Evolutionary conservation across 2,113 vertebrate species (phyloP), one percentile per base, ranked within the genome.

Genomic region (Alethe diademata): DNA sequence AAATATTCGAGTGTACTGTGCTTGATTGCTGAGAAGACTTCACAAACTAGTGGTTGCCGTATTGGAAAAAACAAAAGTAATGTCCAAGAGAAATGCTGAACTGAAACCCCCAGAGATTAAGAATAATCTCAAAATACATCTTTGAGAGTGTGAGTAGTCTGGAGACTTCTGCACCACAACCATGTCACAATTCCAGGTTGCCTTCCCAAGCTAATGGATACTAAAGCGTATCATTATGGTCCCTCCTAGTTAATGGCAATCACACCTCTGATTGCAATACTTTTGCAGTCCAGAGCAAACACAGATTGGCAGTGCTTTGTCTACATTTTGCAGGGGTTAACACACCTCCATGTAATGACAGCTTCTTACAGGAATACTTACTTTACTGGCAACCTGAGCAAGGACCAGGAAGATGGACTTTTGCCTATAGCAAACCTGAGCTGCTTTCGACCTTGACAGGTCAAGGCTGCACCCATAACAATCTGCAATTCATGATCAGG

Each of bases 41-140:
- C 71, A 70, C 20, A 47, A 47, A 54, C 8, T 72, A 38, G 23
- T 0, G 0, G 17, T 4, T 72, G 66, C 14, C 8, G 9, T 5
- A 5, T 57, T 84, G 50, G 42, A 67, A 48, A 54, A n/a, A 40
- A 45, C 25, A 50, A 51, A 23, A 14, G 25, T 51, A 81, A 9
- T 8, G 42, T 20, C 19, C 15, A 19, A 69, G 35, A 79, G 13
- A 67, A n/a, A 6, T 25, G 33, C 20, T 45, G 38, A 47, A 50
- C 16, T 54, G 62, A 69, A 89, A 76, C 19, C 4, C 14, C 4
- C 5, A 25, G 73, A 54, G 19, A 67, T 33, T 33, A 89, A 64
- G 15, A 43, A 50, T 35, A 69, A 85, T 50, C 40, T 85, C 45
- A 43, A 56, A 87, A 81, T 13, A 54, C 13, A 17, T 66, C 17